Evolutionary conservation across 2,888 invertebrate species (phyloP).

Genomic region (Drosophila austrosaltans): DNA sequence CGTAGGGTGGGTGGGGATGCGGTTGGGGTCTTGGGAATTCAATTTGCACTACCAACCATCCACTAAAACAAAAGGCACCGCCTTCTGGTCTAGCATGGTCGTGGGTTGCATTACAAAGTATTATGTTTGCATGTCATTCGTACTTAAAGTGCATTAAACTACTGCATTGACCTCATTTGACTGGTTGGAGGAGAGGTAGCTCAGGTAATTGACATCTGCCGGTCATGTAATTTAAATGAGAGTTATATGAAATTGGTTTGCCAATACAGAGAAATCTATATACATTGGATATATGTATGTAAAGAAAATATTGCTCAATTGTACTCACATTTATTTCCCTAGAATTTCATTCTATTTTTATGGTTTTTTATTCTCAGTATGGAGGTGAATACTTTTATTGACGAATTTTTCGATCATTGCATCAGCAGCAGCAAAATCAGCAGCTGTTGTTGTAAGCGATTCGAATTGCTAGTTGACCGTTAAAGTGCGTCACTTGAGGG

Average conservation of each 20-base stretch:
- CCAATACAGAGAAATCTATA: constrained; percentile 17
- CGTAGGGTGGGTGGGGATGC: constrained; percentile 27
- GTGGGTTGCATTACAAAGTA: constrained; percentile 21
- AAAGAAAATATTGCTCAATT: background rate
- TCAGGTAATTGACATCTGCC: constrained; percentile 45
- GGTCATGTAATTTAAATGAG: constrained; percentile 19
- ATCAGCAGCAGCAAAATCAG: background rate
- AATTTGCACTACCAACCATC: constrained; percentile 27
- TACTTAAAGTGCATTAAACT: constrained; percentile 70
- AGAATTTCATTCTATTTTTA: no score
- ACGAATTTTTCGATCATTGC: background rate
- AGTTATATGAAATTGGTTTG: background rate
- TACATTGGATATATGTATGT: no score
- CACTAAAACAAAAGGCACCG: constrained; percentile 27
- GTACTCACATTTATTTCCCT: background rate
- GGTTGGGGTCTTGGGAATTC: constrained; percentile 43
- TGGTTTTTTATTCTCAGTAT: background rate
- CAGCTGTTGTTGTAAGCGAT: background rate
- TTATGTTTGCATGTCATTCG: constrained; percentile 25
- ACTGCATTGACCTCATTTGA: constrained; percentile 79
- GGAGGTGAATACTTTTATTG: background rate
- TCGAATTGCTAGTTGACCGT: background rate
- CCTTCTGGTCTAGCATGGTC: background rate
- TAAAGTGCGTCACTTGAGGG: constrained; percentile 24
- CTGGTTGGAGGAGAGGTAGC: background rate